Evolutionary conservation across 37 sponge, comb jelly and placozoan species (phyloP).

Genomic region (Beroe forskalii): DNA sequence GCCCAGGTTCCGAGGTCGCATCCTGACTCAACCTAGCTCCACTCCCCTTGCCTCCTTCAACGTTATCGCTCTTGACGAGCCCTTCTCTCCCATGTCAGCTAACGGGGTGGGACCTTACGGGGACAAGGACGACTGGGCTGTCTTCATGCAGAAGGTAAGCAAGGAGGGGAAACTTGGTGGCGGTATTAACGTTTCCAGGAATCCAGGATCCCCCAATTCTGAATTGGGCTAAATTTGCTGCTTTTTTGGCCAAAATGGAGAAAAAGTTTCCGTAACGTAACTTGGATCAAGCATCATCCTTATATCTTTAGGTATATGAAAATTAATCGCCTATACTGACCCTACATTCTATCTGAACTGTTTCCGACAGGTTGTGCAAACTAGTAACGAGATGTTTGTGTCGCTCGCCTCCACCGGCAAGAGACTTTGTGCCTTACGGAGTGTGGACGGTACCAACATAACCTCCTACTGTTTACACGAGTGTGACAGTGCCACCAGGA

Average conservation of each 20-base stretch:
- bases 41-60: slow-evolving; percentile 90
- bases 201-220: too few species aligned
- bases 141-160: slow-evolving; percentile 53
- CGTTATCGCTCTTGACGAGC: slow-evolving; percentile 88
- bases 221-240: too few species aligned
- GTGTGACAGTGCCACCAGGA: slow-evolving; percentile 87
- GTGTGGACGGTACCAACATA: slow-evolving; percentile 88
- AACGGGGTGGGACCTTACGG: slow-evolving; percentile 69
- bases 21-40: slow-evolving; percentile 97
- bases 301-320: too few species aligned
- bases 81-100: slow-evolving; percentile 73
- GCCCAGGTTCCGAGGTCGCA: slow-evolving; percentile 84
- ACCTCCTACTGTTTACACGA: slow-evolving; percentile 89
- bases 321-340: background rate
- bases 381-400: slow-evolving; percentile 7
- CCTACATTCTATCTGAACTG: background rate
- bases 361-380: background rate
- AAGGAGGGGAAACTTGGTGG: too few species aligned
- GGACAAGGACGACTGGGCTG: slow-evolving; percentile 74
- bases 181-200: background rate
- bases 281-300: too few species aligned
- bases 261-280: too few species aligned
- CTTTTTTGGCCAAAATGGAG: too few species aligned
- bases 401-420: slow-evolving; percentile 40
- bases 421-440: slow-evolving; percentile 86